phyloP scores from a whole-genome alignment of 2,797 vertebrate species.

The Iguana delicatissima region DNA sequence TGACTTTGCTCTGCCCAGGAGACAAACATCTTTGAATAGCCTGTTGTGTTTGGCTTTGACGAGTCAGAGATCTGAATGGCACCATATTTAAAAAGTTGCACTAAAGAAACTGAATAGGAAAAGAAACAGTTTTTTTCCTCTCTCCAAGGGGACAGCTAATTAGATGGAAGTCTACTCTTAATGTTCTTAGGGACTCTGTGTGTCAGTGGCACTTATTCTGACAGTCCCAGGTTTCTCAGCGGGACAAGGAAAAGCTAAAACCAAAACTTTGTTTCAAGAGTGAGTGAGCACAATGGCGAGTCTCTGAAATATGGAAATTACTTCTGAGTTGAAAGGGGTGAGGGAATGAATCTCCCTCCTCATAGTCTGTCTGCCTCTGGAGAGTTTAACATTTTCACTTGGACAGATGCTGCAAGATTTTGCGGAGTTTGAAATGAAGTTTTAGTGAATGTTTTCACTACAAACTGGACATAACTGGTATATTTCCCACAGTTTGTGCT shows the following conservation, averaged over 20 bases:
- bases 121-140: neutral
- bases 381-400: conserved; percentile 12
- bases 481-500: neutral
- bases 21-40: conserved; percentile 35
- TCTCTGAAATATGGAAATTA: conserved; percentile 49
- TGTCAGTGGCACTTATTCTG: neutral
- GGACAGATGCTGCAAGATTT: neutral
- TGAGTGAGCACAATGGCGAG: conserved; percentile 29
- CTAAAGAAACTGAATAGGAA: conserved; percentile 18
- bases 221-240: conserved; percentile 32
- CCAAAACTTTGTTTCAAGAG: conserved; percentile 45
- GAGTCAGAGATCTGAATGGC: conserved; percentile 14
- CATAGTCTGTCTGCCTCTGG: neutral
- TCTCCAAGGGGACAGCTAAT: conserved; percentile 23
- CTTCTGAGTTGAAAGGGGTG: conserved; percentile 37
- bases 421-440: neutral
- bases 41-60: conserved; percentile 36
- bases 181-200: conserved; percentile 22
- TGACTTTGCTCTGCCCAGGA: neutral
- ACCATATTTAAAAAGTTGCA: conserved; percentile 18
- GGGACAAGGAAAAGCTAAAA: conserved; percentile 45
- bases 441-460: neutral
- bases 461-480: too few relatives aligned
- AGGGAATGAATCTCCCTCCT: conserved; percentile 16
- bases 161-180: conserved; percentile 11